Evolutionary conservation across 2,888 invertebrate species (phyloP).

Genomic region (Cheilosia scutellata): DNA sequence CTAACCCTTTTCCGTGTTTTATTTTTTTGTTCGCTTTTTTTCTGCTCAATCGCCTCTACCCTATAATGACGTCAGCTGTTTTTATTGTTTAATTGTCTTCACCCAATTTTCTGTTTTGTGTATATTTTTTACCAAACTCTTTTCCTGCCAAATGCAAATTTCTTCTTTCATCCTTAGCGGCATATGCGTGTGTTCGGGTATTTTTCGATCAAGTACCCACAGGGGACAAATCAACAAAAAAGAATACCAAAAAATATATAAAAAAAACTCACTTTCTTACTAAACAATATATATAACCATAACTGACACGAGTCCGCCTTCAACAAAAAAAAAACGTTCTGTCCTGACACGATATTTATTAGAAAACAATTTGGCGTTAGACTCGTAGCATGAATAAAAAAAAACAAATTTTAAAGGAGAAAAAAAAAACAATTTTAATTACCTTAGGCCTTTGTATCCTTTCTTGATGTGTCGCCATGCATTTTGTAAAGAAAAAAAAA

Average conservation of each 20-base stretch:
- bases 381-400: slow-evolving; percentile 48
- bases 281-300: slow-evolving; percentile 41
- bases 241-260: slow-evolving; percentile 8
- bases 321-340: slow-evolving; percentile 29
- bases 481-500: slow-evolving; percentile 27
- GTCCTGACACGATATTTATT: slow-evolving; percentile 74
- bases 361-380: slow-evolving; percentile 68
- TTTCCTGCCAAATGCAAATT: slow-evolving; percentile 64
- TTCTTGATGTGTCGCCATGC: slow-evolving; percentile 45
- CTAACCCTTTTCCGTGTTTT: slow-evolving; percentile 45
- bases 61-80: slow-evolving; percentile 75
- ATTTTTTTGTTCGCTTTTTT: slow-evolving; percentile 29
- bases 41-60: slow-evolving; percentile 65
- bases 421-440: slow-evolving; percentile 64
- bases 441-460: slow-evolving; percentile 66
- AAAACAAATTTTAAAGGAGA: slow-evolving; percentile 4
- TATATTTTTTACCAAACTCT: slow-evolving; percentile 15
- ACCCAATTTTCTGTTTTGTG: slow-evolving; percentile 62
- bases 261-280: slow-evolving; percentile 20
- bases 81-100: slow-evolving; percentile 74
- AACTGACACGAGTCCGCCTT: slow-evolving; percentile 63
- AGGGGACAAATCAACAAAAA: slow-evolving; percentile 62
- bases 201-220: slow-evolving; percentile 71
- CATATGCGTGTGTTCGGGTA: slow-evolving; percentile 56
- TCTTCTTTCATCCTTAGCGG: slow-evolving; percentile 65